Evolutionary conservation across 2,797 vertebrate genomes (phyloP).

Genomic region (Tapera naevia): DNA sequence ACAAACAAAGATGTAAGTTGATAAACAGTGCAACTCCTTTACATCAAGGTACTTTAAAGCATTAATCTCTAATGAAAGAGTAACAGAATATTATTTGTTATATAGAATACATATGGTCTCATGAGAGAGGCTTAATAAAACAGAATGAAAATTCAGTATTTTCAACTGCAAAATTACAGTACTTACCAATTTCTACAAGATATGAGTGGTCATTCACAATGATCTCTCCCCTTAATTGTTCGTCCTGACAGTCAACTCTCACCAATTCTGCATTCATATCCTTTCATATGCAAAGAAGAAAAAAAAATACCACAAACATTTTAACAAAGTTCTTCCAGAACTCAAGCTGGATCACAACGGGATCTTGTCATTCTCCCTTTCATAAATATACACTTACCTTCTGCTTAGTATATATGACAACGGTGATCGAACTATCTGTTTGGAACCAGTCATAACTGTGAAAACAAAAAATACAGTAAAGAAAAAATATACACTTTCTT

Average conservation of each 20-base stretch:
- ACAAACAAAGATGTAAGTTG: neutral
- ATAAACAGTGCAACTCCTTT: neutral
- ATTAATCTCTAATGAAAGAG: neutral
- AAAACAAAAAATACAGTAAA: constrained; percentile 32
- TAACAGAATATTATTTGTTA: neutral
- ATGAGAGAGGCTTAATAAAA: neutral
- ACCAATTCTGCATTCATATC: constrained; percentile 82
- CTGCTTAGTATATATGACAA: constrained; percentile 89
- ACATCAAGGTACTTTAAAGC: neutral
- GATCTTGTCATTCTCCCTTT: neutral
- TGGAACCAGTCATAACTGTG: constrained; percentile 98
- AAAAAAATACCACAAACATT: neutral
- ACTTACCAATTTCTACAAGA: constrained; percentile 88
- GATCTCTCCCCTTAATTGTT: constrained; percentile 82
- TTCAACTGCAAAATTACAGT: neutral
- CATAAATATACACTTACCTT: constrained; percentile 80
- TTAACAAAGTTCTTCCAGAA: neutral
- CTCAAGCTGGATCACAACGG: neutral
- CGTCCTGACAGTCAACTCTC: constrained; percentile 80
- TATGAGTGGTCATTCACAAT: constrained; percentile 87
- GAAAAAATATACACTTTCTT: neutral
- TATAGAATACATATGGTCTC: neutral
- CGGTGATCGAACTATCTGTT: constrained; percentile 84
- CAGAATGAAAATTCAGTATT: neutral
- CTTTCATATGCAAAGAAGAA: constrained; percentile 72